Percentiles rank a stretch among this genome's conserved stretches.
These are phyloP conservation scores for Struthio camelus DNA, from an alignment of 2,113 vertebrate species.

Conservation along the genomic window DNA sequence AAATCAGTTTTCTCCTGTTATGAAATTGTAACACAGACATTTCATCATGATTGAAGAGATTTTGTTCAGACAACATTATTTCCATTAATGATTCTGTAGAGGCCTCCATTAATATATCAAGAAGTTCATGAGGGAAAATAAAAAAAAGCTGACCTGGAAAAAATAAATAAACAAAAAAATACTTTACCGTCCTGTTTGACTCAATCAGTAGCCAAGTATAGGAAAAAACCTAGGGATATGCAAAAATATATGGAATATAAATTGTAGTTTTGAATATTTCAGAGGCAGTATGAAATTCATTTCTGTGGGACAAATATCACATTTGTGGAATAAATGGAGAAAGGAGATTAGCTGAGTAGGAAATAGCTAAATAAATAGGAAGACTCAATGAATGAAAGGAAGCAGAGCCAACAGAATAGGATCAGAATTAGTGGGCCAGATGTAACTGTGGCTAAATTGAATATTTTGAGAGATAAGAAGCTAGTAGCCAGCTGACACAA, in stretches of 20 bases:
- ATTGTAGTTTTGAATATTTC: background rate
- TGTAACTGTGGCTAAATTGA: background rate
- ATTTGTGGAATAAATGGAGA: background rate
- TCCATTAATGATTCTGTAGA: conserved; percentile 27
- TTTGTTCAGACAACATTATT: background rate
- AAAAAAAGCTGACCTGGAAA: background rate
- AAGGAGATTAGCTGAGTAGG: background rate
- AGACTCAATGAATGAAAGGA: background rate
- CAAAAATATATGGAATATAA: background rate
- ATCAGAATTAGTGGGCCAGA: background rate
- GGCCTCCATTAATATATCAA: conserved; percentile 6
- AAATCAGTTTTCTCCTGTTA: background rate
- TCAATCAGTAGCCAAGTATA: background rate
- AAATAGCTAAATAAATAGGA: background rate
- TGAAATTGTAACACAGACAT: background rate
- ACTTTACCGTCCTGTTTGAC: background rate
- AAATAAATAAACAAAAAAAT: background rate
- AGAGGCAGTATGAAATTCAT: background rate
- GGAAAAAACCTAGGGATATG: background rate
- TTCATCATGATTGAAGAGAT: background rate
- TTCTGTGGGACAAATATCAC: background rate
- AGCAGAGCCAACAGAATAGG: background rate
- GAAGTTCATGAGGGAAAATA: background rate
- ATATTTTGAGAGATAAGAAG: background rate
- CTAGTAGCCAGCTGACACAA: background rate